Percentiles rank a stretch among this genome's conserved stretches.
Evolutionary conservation across 1,140 invertebrate species (phyloP).

Genomic region (Calliopsis andreniformis): DNA sequence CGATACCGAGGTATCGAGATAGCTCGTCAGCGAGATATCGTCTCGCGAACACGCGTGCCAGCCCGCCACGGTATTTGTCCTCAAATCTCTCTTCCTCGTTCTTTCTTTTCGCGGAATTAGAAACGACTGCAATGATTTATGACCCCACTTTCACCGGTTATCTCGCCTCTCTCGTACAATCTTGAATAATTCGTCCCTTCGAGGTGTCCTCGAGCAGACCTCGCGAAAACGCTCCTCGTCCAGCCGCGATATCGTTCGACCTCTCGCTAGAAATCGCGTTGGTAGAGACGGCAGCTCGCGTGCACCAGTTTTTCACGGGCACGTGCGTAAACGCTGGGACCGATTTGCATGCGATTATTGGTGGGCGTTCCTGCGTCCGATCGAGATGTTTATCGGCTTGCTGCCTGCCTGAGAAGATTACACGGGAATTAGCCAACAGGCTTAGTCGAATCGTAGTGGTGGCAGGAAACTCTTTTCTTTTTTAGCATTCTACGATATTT

Average conservation of each 20-base stretch:
- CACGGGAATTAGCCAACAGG: conserved; percentile 47
- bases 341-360: conserved; percentile 71
- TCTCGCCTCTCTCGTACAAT: background rate
- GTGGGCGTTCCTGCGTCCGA: conserved; percentile 66
- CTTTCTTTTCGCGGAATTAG: conserved; percentile 21
- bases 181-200: background rate
- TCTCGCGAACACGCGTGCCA: conserved; percentile 15
- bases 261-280: background rate
- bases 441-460: background rate
- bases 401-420: conserved; percentile 49
- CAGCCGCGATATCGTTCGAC: too few relatives aligned
- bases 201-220: too few relatives aligned
- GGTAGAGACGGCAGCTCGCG: background rate
- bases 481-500: too few relatives aligned
- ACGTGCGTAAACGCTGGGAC: conserved; percentile 44
- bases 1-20: conserved; percentile 35
- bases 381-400: conserved; percentile 68
- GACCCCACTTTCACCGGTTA: conserved; percentile 3
- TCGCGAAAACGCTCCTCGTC: background rate
- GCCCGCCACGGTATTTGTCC: conserved; percentile 25
- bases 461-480: background rate
- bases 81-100: conserved; percentile 8
- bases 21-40: conserved; percentile 40
- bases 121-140: conserved; percentile 19
- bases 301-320: conserved; percentile 57